Evolutionary conservation across 2,888 invertebrate species (phyloP), one percentile per base, ranked within the genome.

Genomic region (Augiades crinisus): DNA sequence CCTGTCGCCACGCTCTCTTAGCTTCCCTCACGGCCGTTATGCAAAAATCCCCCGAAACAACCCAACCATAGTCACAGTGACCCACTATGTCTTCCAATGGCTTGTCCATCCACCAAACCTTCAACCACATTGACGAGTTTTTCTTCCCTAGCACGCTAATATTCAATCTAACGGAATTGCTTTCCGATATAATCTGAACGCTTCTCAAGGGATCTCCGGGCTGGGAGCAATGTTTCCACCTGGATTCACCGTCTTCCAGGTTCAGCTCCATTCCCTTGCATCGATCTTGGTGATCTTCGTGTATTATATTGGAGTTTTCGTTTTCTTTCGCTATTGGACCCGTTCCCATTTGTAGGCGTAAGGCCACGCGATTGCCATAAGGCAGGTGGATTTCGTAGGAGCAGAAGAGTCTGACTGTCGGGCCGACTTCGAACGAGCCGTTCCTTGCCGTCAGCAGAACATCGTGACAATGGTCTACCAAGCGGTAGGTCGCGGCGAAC

Each of bases 381-480:
- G 94, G 94, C 62, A 94, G 75, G 67, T 93, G 93, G 46, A 94
- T 92, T 61, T 90, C 89, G 74, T 94, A 94, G 16, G 93, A 93
- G 75, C 95, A 94, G 60, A 91, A 82, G 17, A 94, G 76, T 36
- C 91, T 91, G 8, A 87, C 81, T 1, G 87, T 90, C 5, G 92
- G 92, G 60, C 91, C 91, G 70, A 93, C 85, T 71, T 92, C 92
- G 82, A 92, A 92, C 66, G 93, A 92, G 68, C 92, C 94, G 82
- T 93, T 94, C 60, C 91, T 89, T 46, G 87, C 84, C 61, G 91
- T 90, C 60, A 93, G 90, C 24, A 93, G 92, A 58, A 94, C 91
- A 73, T 94, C 93, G 72, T 94, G 93, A 66, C 94, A 95, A 71
- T 92, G 92, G 78, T 94, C 94, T 54, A 94, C 94, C 64, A 92